Evolutionary conservation across 2,888 invertebrate genomes (phyloP).

Genomic region (Norana najaformis): DNA sequence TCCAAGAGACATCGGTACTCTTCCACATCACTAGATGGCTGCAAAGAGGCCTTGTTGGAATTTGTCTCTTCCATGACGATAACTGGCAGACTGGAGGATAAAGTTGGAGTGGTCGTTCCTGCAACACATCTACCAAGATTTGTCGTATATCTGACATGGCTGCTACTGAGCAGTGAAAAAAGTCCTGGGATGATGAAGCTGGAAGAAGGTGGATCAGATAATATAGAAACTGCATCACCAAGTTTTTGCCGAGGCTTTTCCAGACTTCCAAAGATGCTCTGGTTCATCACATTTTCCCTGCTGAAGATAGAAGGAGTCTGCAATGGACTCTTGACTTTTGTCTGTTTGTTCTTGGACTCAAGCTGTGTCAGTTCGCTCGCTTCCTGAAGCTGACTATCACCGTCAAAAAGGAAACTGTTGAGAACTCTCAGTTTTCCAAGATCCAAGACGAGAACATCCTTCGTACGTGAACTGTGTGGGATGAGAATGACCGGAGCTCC

Average conservation of each 20-base stretch:
- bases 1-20: constrained; percentile 70
- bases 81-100: background rate
- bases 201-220: background rate
- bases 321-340: background rate
- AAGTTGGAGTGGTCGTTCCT: constrained; percentile 29
- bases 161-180: background rate
- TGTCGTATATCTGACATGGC: background rate
- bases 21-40: constrained; percentile 30
- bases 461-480: constrained; percentile 80
- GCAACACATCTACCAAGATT: constrained; percentile 3
- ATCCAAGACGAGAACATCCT: constrained; percentile 78
- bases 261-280: constrained; percentile 58
- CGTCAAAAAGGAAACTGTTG: constrained; percentile 73
- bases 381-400: constrained; percentile 37
- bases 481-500: constrained; percentile 82
- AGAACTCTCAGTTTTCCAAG: constrained; percentile 74
- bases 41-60: background rate
- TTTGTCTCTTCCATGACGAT: background rate
- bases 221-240: background rate
- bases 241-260: constrained; percentile 40
- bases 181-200: background rate
- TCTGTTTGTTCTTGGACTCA: background rate
- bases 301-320: background rate
- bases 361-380: background rate
- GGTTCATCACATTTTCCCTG: constrained; percentile 47